phyloP scores from a whole-genome alignment of 2,888 invertebrate genomes.

The Drosophila pegasa region DNA sequence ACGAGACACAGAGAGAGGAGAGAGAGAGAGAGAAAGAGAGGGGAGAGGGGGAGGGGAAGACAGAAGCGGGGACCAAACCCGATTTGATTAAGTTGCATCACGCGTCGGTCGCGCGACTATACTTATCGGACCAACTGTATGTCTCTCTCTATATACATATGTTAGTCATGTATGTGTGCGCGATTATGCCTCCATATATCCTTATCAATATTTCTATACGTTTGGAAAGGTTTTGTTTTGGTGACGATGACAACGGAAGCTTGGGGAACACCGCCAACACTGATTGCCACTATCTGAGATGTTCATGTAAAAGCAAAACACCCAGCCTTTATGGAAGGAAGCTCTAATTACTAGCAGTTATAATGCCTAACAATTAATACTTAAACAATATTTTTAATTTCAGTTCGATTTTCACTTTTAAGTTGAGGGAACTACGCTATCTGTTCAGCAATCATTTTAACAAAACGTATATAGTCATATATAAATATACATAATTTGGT shows the following conservation, averaged over 20 bases:
- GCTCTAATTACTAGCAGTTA: not conserved
- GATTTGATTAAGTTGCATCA: constrained; percentile 78
- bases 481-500: not conserved
- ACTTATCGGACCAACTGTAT: constrained; percentile 73
- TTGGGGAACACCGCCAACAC: constrained; percentile 59
- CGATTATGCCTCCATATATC: constrained; percentile 57
- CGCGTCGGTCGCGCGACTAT: constrained; percentile 74
- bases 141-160: constrained; percentile 29
- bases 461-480: not conserved
- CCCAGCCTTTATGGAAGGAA: not conserved
- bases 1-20: constrained; percentile 10
- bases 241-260: constrained; percentile 52
- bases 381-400: not conserved
- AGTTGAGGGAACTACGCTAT: too few species aligned
- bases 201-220: constrained; percentile 70
- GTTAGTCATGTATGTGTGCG: constrained; percentile 7
- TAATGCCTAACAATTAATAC: not conserved
- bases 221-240: constrained; percentile 64
- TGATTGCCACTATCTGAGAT: constrained; percentile 67
- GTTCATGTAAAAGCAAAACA: constrained; percentile 22
- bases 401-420: not conserved
- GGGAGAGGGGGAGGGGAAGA: constrained; percentile 18
- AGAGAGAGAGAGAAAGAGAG: constrained; percentile 17
- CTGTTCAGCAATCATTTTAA: not conserved
- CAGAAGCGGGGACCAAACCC: constrained; percentile 44